These are phyloP conservation scores for Macrosoma leucophasiata DNA, from an alignment of 2,888 invertebrate genomes.

Conservation along the genomic window DNA sequence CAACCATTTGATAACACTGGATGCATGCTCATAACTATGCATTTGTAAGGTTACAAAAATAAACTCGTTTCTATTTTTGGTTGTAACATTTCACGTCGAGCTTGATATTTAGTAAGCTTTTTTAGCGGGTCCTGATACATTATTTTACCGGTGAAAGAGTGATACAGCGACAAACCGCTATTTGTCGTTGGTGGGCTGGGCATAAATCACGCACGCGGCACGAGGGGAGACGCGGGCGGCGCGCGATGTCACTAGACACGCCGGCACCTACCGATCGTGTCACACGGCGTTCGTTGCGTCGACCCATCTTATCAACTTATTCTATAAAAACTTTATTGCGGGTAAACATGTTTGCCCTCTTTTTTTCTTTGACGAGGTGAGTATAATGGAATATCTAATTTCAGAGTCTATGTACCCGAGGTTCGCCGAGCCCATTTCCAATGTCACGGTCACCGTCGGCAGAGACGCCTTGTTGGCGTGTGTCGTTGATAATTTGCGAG, in stretches of 20 bases:
- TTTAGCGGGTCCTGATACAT: conserved; percentile 42
- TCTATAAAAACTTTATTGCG: conserved; percentile 43
- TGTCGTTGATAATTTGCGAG: conserved; percentile 90
- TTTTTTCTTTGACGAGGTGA: conserved; percentile 21
- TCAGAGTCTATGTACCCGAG: conserved; percentile 83
- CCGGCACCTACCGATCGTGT: conserved; percentile 35
- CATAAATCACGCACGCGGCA: conserved; percentile 64
- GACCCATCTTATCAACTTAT: conserved; percentile 26
- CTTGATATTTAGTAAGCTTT: conserved; percentile 17
- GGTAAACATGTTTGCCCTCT: conserved; percentile 54
- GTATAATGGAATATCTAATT: conserved; percentile 36
- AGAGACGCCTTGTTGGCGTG: conserved; percentile 91
- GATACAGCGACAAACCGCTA: conserved; percentile 68
- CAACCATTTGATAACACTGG: too few relatives aligned
- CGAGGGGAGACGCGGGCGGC: conserved; percentile 22
- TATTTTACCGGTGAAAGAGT: conserved; percentile 60
- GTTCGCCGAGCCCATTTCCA: conserved; percentile 92
- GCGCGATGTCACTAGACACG: too few relatives aligned
- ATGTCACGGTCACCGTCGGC: conserved; percentile 92
- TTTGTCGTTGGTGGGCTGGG: conserved; percentile 61
- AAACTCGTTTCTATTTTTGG: too few relatives aligned
- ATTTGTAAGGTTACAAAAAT: too few relatives aligned
- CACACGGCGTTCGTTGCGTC: conserved; percentile 12
- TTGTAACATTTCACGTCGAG: conserved; percentile 5
- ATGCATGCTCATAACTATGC: too few relatives aligned